Base-by-base conservation (phyloP, 2,888 invertebrate species). In the Hermodice carunculata region DNA sequence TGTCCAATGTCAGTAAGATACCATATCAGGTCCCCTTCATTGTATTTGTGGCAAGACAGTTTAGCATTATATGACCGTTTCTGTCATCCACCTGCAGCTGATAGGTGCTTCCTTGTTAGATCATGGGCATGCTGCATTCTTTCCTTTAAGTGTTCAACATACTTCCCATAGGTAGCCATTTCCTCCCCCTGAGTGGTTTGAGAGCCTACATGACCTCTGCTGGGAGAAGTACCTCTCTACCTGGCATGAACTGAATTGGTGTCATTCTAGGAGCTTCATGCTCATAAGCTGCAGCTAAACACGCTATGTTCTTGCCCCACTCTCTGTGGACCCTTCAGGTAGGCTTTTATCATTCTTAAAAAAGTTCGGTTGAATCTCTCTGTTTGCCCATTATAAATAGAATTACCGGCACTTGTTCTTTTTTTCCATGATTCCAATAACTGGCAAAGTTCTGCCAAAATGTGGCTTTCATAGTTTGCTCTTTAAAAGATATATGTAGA, bases 351-450 rank as follows among this genome's bases (percentile, higher is more conserved):
- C 67, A 70, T 68, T 11, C 48, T 31, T 1, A 67, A 4, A 2
- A 72, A 46, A 8, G 67, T 66, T 3, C 64, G 32, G 37, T 68
- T 72, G 44, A 67, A 67, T 31, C 72, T 58, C 37, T 72, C 69
- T 0, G 29, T 14, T 37, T 66, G 62, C 1, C 71, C 66, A 54
- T 70, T 72, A 24, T 66, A 34, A 19, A 52, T 54, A 1, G 72
- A 69, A 24, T 68, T 64, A n/a, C 62, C 22, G 1, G 69, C 56
- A 32, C 53, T 54, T 3, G 64, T 69, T 29, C 62, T 31, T 0
- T 65, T 63, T n/a, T n/a, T n/a, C n/a, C n/a, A n/a, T n/a, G n/a
- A n/a, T n/a, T n/a, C n/a, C n/a, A n/a, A n/a, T n/a, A n/a, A n/a
- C n/a, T n/a, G n/a, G n/a, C n/a, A n/a, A n/a, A n/a, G n/a, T n/a